phyloP scores from a whole-genome alignment of 2,888 invertebrate genomes.

The Drosophila paramelanica region DNA sequence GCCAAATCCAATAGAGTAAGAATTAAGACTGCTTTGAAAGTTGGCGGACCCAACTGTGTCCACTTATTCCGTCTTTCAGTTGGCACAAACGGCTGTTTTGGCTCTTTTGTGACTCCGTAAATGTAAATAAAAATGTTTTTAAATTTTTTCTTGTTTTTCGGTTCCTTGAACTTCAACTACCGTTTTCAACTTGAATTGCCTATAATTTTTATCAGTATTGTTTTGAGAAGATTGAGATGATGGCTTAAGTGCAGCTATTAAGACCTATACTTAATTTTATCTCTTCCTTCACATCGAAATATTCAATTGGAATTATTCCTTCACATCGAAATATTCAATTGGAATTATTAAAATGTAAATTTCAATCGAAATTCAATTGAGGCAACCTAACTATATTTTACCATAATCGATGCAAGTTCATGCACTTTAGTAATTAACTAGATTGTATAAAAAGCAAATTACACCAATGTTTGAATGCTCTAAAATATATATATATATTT shows the following conservation, averaged over 20 bases:
- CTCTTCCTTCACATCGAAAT: conserved; percentile 1
- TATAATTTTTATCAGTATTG: neutral
- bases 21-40: neutral
- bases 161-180: neutral
- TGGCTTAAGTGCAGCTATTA: conserved; percentile 16
- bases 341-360: no score
- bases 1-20: conserved; percentile 18
- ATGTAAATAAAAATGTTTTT: neutral
- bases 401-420: neutral
- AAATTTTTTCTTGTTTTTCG: neutral
- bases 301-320: neutral
- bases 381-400: conserved; percentile 1
- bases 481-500: no score
- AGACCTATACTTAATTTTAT: conserved; percentile 15
- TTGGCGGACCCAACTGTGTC: conserved; percentile 13
- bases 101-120: neutral
- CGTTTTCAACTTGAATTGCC: conserved; percentile 1
- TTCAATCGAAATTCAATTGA: conserved; percentile 9
- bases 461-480: no score
- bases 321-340: neutral
- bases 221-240: neutral
- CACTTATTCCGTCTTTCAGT: conserved; percentile 12
- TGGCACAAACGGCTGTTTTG: conserved; percentile 1
- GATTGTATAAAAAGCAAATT: no score
- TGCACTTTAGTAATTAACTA: neutral